phyloP scores from a whole-genome alignment of 2,888 invertebrate genomes.

The Galeruca laticollis region DNA sequence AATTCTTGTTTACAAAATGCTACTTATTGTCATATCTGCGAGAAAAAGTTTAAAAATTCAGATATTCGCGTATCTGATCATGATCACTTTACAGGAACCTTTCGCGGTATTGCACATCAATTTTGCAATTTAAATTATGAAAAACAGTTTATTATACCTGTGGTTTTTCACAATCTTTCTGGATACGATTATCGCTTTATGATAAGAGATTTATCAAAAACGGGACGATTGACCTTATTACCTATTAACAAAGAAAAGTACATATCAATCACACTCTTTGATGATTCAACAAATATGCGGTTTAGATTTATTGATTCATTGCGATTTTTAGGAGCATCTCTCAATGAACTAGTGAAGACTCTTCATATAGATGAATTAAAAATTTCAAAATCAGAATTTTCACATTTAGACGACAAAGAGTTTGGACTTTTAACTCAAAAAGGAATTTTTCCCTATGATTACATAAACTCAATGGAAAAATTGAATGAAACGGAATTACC shows the following conservation, averaged over 20 bases:
- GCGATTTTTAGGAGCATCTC: conserved; percentile 4
- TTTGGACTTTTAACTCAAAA: too few species aligned
- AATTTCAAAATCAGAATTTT: too few species aligned
- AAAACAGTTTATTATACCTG: conserved; percentile 53
- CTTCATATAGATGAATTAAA: too few species aligned
- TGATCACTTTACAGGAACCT: conserved; percentile 54
- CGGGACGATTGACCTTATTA: conserved; percentile 49
- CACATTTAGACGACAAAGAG: too few species aligned
- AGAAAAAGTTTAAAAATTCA: conserved; percentile 31
- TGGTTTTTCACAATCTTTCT: conserved; percentile 57
- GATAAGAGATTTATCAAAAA: conserved; percentile 50
- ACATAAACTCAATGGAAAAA: too few species aligned
- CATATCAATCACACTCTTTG: conserved; percentile 54
- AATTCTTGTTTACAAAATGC: not conserved
- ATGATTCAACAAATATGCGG: conserved; percentile 37
- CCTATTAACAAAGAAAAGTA: conserved; percentile 58
- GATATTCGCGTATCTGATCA: conserved; percentile 53
- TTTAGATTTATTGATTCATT: conserved; percentile 38
- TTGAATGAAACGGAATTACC: too few species aligned
- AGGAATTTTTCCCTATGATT: too few species aligned
- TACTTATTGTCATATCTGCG: conserved; percentile 49
- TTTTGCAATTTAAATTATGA: conserved; percentile 58
- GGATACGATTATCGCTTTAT: conserved; percentile 57
- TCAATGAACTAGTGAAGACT: not conserved
- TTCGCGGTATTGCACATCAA: conserved; percentile 52